phyloP scores from a whole-genome alignment of 2,888 invertebrate genomes.

The Venustoraphidia nigricollis region DNA sequence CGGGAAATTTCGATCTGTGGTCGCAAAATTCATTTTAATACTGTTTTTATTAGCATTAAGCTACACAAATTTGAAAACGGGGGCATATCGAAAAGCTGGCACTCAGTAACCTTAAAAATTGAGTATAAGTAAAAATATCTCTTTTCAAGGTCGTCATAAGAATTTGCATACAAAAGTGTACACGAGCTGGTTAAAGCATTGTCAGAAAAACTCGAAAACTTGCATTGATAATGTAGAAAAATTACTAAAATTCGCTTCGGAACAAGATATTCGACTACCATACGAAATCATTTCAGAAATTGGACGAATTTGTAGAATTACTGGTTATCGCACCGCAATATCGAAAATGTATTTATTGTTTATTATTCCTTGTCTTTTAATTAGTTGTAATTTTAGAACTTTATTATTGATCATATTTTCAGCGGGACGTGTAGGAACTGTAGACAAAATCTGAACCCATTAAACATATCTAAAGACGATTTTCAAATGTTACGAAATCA shows the following conservation, averaged over 20 bases:
- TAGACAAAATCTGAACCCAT: slow-evolving; percentile 29
- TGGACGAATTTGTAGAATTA: slow-evolving; percentile 13
- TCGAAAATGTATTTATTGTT: slow-evolving; percentile 7
- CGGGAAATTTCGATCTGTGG: too few species aligned
- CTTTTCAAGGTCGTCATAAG: slow-evolving; percentile 18
- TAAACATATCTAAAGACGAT: slow-evolving; percentile 40
- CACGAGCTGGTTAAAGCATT: slow-evolving; percentile 34
- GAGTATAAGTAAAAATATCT: neutral
- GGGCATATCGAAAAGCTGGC: too few species aligned
- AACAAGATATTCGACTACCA: slow-evolving; percentile 29
- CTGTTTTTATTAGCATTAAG: too few species aligned
- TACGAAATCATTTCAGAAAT: slow-evolving; percentile 22
- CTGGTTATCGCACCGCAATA: slow-evolving; percentile 13
- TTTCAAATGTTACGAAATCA: slow-evolving; percentile 42
- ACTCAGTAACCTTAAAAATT: too few species aligned
- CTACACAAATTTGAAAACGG: too few species aligned
- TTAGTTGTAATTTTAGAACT: slow-evolving; percentile 13
- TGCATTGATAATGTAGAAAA: slow-evolving; percentile 33
- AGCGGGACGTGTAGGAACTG: slow-evolving; percentile 49
- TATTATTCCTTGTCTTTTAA: neutral
- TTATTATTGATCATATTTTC: slow-evolving; percentile 16
- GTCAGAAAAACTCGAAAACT: slow-evolving; percentile 22
- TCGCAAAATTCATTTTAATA: too few species aligned
- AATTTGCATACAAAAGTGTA: slow-evolving; percentile 33
- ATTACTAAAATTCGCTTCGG: slow-evolving; percentile 38